Evolutionary conservation across 1,140 invertebrate species (phyloP).

Genomic region (Drosophila sturtevanti): DNA sequence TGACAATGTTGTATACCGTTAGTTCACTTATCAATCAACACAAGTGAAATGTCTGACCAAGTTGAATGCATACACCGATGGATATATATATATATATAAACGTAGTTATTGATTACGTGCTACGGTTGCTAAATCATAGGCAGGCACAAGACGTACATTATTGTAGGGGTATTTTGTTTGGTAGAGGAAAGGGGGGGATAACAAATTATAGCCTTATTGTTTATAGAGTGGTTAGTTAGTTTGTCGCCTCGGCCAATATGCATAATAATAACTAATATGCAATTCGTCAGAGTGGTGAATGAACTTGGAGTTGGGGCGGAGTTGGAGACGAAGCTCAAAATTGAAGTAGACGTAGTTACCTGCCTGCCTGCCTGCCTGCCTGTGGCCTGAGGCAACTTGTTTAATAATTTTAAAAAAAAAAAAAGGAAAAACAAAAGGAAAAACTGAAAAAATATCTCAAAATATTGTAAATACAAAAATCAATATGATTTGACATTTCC

Average conservation of each 20-base stretch:
- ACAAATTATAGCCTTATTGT: conserved; percentile 52
- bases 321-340: conserved; percentile 11
- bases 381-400: conserved; percentile 18
- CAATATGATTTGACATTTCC: conserved; percentile 38
- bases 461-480: conserved; percentile 32
- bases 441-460: conserved; percentile 25
- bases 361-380: too few relatives aligned
- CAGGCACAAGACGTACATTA: background rate
- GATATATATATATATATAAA: background rate
- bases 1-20: conserved; percentile 62
- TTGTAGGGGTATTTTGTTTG: background rate
- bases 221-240: conserved; percentile 51
- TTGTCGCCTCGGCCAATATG: conserved; percentile 57
- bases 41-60: conserved; percentile 60
- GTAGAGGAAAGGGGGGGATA: background rate
- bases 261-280: conserved; percentile 57
- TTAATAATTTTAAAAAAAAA: too few relatives aligned
- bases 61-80: conserved; percentile 29
- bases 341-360: background rate
- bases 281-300: conserved; percentile 57
- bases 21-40: conserved; percentile 54
- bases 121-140: conserved; percentile 57
- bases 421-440: too few relatives aligned
- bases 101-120: conserved; percentile 71
- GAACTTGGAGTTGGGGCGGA: conserved; percentile 46